A percentile compares a stretch with the other conserved stretches of the same genome.
These are phyloP conservation scores for Chromis chromis DNA, from an alignment of 2,797 vertebrate species.

Conservation along the genomic window DNA sequence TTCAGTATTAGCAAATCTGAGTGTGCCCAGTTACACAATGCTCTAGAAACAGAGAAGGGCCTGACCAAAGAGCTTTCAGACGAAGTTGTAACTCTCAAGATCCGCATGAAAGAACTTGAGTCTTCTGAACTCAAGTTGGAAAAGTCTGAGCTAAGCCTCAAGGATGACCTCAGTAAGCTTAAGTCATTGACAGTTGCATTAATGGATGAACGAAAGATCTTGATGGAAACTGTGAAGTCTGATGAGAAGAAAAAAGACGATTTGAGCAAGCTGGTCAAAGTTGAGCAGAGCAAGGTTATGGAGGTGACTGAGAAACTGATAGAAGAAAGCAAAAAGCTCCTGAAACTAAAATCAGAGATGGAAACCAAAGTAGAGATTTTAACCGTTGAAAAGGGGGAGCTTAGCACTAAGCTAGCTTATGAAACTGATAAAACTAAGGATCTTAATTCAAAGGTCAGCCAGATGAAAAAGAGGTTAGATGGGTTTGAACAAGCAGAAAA, in stretches of 20 bases:
- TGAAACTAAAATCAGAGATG: constrained; percentile 98
- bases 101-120: constrained; percentile 93
- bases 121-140: constrained; percentile 93
- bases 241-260: constrained; percentile 93
- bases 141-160: constrained; percentile 93
- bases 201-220: constrained; percentile 93
- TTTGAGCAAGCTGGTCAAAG: constrained; percentile 90
- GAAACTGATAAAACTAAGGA: constrained; percentile 91
- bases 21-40: constrained; percentile 88
- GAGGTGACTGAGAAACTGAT: constrained; percentile 97
- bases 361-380: constrained; percentile 91
- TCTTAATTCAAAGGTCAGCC: constrained; percentile 87
- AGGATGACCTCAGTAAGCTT: constrained; percentile 96
- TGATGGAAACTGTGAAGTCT: constrained; percentile 92
- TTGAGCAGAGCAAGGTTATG: constrained; percentile 95
- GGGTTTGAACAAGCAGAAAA: constrained; percentile 90
- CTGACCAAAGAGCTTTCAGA: constrained; percentile 93
- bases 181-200: constrained; percentile 95
- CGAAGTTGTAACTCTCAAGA: constrained; percentile 92
- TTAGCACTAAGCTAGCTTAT: constrained; percentile 85
- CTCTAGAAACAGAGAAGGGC: constrained; percentile 91
- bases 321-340: constrained; percentile 96
- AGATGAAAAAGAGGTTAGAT: constrained; percentile 91
- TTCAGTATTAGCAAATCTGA: constrained; percentile 91
- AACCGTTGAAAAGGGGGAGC: constrained; percentile 89